Conservation (phyloP, 2,888 invertebrate species). For the Horisme vitalbata region DNA sequence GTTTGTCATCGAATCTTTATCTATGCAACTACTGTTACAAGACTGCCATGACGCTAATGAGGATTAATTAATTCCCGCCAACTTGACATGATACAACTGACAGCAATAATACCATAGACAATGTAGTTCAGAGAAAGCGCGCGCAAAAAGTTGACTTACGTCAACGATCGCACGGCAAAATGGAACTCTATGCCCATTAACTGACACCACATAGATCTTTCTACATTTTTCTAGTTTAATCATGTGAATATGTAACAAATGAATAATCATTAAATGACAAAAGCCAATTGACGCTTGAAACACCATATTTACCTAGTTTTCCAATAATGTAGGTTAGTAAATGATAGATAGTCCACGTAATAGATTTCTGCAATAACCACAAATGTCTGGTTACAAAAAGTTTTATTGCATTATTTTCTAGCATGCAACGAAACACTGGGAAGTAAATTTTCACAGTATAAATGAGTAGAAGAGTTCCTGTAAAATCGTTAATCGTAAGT, state of each 20-base stretch:
- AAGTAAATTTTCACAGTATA: not conserved
- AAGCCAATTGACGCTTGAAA: conserved; percentile 8
- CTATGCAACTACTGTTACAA: too few species aligned
- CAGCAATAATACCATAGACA: conserved; percentile 28
- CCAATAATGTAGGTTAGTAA: conserved; percentile 8
- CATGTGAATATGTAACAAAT: conserved; percentile 25
- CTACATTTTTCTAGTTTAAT: conserved; percentile 18
- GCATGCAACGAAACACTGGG: conserved; percentile 7
- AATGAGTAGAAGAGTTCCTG: too few species aligned
- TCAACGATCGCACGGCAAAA: conserved; percentile 23
- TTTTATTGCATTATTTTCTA: conserved; percentile 6
- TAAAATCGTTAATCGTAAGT: too few species aligned
- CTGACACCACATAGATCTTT: conserved; percentile 21
- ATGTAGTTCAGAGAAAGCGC: conserved; percentile 42
- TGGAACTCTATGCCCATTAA: conserved; percentile 16
- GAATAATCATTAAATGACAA: conserved; percentile 10
- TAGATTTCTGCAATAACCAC: conserved; percentile 1
- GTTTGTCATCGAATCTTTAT: too few species aligned
- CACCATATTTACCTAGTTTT: conserved; percentile 11
- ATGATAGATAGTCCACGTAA: conserved; percentile 7
- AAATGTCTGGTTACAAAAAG: conserved; percentile 9
- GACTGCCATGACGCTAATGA: conserved; percentile 1
- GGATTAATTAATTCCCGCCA: conserved; percentile 23
- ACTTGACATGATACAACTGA: conserved; percentile 25
- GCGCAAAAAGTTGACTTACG: conserved; percentile 35